These are phyloP conservation scores for Sylvilagus floridanus DNA, from an alignment of 2,797 vertebrate genomes.

Conservation along the genomic window DNA sequence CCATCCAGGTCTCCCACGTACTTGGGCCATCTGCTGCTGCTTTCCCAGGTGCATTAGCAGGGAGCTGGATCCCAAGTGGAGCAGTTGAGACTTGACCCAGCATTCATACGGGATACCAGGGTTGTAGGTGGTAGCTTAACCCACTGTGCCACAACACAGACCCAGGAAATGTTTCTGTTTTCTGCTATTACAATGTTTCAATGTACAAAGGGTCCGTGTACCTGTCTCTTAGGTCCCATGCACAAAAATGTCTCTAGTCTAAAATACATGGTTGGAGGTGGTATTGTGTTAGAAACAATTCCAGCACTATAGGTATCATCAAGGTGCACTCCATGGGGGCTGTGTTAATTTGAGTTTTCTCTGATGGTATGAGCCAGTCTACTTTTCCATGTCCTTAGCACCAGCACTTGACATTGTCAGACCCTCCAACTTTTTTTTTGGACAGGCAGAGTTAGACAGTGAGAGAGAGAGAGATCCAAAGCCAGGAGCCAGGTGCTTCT, in stretches of 20 bases:
- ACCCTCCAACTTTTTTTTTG: neutral
- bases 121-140: too few species aligned
- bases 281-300: neutral
- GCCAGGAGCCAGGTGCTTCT: too few species aligned
- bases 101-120: too few species aligned
- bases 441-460: too few species aligned
- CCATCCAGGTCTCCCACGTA: too few species aligned
- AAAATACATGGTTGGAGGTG: neutral
- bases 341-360: neutral
- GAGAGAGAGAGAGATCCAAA: too few species aligned
- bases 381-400: neutral
- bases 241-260: neutral
- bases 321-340: neutral
- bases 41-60: too few species aligned
- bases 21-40: too few species aligned
- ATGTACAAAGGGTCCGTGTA: neutral
- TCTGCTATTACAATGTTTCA: slow-evolving; percentile 31
- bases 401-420: neutral
- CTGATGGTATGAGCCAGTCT: neutral
- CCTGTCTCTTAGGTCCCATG: neutral
- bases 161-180: neutral
- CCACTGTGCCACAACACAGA: too few species aligned
- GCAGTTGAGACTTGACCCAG: too few species aligned
- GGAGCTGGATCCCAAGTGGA: too few species aligned
- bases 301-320: neutral